Percentiles rank a stretch among this genome's conserved stretches.
These are phyloP conservation scores for Macaca nemestrina DNA, from an alignment of 2,113 vertebrate species.

Conservation along the genomic window DNA sequence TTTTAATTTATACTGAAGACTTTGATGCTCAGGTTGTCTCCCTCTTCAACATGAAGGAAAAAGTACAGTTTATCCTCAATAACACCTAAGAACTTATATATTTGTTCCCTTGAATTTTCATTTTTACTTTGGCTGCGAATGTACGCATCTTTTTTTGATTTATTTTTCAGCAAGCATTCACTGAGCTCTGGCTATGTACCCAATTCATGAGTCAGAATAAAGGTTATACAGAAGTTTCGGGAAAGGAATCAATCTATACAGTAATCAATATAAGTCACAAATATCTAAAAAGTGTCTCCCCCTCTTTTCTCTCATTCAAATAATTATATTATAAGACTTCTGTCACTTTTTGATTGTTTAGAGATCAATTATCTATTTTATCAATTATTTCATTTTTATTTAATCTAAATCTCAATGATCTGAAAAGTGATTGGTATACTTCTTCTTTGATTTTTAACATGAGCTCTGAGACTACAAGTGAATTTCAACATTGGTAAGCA, in stretches of 20 bases:
- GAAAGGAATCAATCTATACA: background rate
- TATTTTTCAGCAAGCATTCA: slow-evolving; percentile 47
- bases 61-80: background rate
- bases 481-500: slow-evolving; percentile 13
- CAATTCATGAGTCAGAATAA: slow-evolving; percentile 13
- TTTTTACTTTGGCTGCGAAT: slow-evolving; percentile 48
- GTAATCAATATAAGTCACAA: background rate
- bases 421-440: background rate
- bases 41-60: background rate
- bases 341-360: background rate
- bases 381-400: background rate
- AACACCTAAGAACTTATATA: slow-evolving; percentile 5
- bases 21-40: background rate
- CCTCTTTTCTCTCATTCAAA: background rate
- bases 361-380: background rate
- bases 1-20: background rate
- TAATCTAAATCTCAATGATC: background rate
- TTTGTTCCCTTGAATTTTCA: slow-evolving; percentile 1
- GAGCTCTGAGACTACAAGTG: background rate
- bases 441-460: background rate
- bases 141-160: background rate
- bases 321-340: background rate
- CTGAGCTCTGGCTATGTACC: slow-evolving; percentile 23
- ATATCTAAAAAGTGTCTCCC: background rate
- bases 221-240: slow-evolving; percentile 36